Conservation (phyloP, 2,888 invertebrate genomes). For the Leucophora obtusa region DNA sequence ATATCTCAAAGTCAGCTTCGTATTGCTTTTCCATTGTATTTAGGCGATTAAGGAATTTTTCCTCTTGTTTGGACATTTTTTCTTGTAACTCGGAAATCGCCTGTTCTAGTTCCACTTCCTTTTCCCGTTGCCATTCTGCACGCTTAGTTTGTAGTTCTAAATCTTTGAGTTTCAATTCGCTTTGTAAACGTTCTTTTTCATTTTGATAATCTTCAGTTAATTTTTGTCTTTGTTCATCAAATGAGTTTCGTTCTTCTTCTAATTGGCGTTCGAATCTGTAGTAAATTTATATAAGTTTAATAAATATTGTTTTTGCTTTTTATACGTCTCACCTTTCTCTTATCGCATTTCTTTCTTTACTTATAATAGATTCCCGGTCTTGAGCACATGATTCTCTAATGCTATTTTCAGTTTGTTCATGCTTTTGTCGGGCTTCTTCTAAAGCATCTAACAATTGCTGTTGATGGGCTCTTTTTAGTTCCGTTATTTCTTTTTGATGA, state of each 20-base stretch:
- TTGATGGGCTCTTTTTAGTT: conserved; percentile 80
- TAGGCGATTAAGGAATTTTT: conserved; percentile 81
- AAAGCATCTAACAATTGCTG: conserved; percentile 85
- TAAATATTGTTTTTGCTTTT: neutral
- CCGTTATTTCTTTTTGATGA: conserved; percentile 84
- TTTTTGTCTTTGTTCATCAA: conserved; percentile 80
- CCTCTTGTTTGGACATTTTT: conserved; percentile 79
- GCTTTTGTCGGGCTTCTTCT: conserved; percentile 82
- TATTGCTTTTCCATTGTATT: conserved; percentile 81
- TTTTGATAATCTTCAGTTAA: conserved; percentile 79
- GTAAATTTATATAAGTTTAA: neutral
- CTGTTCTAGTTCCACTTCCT: conserved; percentile 79
- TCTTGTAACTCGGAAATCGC: conserved; percentile 80
- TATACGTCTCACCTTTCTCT: conserved; percentile 79
- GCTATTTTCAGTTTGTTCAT: conserved; percentile 82
- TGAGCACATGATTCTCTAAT: conserved; percentile 82
- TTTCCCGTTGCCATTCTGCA: conserved; percentile 78
- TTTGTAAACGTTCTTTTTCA: conserved; percentile 78
- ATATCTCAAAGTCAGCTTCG: conserved; percentile 82
- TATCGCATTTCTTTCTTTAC: conserved; percentile 82
- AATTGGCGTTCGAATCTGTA: conserved; percentile 80
- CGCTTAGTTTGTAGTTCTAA: conserved; percentile 76
- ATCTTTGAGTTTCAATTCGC: conserved; percentile 79
- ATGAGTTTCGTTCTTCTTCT: conserved; percentile 80
- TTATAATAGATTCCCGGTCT: conserved; percentile 82